These are phyloP conservation scores for Atta cephalotes DNA, from an alignment of 1,140 invertebrate species.

Conservation along the genomic window DNA sequence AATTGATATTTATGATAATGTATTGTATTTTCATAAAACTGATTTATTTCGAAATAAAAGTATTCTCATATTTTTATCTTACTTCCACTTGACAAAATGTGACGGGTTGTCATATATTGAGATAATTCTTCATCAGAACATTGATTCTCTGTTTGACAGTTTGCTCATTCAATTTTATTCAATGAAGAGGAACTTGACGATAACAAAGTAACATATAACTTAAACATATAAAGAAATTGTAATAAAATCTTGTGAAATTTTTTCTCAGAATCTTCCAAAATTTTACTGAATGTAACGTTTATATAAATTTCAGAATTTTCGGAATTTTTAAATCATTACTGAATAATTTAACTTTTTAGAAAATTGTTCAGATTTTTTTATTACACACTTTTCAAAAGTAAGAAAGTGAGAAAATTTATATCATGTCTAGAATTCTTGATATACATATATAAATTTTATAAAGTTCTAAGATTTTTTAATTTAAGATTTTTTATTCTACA, in stretches of 20 bases:
- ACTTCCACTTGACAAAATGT: neutral
- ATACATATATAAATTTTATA: too few species aligned
- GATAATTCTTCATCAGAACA: neutral
- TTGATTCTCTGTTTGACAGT: neutral
- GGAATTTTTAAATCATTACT: too few species aligned
- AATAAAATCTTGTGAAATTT: neutral
- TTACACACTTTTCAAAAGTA: too few species aligned
- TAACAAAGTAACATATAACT: constrained; percentile 26
- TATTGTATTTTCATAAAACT: neutral
- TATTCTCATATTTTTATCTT: neutral
- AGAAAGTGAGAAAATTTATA: too few species aligned
- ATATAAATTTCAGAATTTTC: too few species aligned
- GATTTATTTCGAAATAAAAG: neutral
- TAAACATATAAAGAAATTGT: neutral
- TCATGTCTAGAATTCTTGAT: too few species aligned
- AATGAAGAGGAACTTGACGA: constrained; percentile 4
- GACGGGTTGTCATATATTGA: neutral
- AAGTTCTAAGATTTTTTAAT: too few species aligned
- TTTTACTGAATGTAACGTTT: too few species aligned
- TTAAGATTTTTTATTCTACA: too few species aligned
- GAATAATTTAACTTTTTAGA: too few species aligned
- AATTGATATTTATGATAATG: neutral
- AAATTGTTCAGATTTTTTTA: too few species aligned
- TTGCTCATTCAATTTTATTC: constrained; percentile 11
- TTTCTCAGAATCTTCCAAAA: too few species aligned